These are phyloP conservation scores for Drosophila hydei DNA, from an alignment of 1,140 invertebrate genomes.

Conservation along the genomic window DNA sequence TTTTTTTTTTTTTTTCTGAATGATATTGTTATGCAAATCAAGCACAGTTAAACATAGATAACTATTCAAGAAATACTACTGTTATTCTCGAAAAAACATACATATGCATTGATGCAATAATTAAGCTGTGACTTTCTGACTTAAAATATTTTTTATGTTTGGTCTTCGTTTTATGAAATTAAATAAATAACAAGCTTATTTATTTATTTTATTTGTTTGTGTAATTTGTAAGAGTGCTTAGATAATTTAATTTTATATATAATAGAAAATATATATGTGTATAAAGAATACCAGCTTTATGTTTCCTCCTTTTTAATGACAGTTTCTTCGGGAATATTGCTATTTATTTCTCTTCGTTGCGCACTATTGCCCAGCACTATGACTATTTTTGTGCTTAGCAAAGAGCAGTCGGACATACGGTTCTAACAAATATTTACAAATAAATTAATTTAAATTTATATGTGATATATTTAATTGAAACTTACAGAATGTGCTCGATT, in stretches of 20 bases:
- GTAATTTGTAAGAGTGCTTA: not conserved
- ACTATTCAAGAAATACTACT: conserved; percentile 38
- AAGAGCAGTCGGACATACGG: conserved; percentile 32
- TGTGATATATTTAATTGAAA: not conserved
- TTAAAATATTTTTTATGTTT: not conserved
- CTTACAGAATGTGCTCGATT: conserved; percentile 69
- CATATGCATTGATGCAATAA: conserved; percentile 37
- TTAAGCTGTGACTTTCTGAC: conserved; percentile 36
- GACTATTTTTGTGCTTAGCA: conserved; percentile 61
- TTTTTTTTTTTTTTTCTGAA: conserved; percentile 37
- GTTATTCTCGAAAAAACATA: conserved; percentile 28
- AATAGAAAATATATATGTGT: conserved; percentile 1
- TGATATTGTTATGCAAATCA: conserved; percentile 54
- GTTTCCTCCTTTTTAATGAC: conserved; percentile 5
- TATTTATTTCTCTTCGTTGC: conserved; percentile 21
- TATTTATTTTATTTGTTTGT: conserved; percentile 8
- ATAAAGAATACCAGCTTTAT: not conserved
- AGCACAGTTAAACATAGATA: conserved; percentile 34
- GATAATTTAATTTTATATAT: not conserved
- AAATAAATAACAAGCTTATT: not conserved
- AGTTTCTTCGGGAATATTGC: conserved; percentile 30
- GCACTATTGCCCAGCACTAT: conserved; percentile 59
- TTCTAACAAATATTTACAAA: conserved; percentile 34
- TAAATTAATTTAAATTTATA: not conserved
- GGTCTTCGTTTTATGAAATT: too few species aligned